Evolutionary conservation across 92 coral and sea anemone genomes (phyloP).

Genomic region (Porites divaricata): DNA sequence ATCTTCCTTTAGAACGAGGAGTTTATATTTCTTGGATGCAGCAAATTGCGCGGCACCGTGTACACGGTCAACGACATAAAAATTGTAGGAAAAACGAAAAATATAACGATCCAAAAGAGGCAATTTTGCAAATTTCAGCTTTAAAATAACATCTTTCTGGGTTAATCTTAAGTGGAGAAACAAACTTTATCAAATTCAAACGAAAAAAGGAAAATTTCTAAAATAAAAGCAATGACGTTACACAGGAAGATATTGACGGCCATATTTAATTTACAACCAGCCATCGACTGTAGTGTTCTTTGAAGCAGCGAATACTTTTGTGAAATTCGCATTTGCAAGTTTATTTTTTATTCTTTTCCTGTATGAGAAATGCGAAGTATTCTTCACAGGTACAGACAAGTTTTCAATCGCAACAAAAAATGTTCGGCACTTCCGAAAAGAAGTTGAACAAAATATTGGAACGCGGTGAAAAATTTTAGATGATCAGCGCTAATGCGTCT

Average conservation of each 20-base stretch:
- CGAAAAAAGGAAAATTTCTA: not conserved
- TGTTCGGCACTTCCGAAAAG: slow-evolving; percentile 34
- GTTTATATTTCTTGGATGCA: no score
- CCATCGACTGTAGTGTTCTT: not conserved
- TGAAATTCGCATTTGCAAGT: not conserved
- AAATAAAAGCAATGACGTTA: not conserved
- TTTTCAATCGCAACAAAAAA: not conserved
- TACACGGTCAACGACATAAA: not conserved
- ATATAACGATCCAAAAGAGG: no score
- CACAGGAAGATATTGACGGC: not conserved
- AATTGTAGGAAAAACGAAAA: not conserved
- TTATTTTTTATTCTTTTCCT: not conserved
- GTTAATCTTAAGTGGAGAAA: not conserved
- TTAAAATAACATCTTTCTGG: no score
- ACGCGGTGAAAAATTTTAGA: not conserved
- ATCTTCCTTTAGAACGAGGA: no score
- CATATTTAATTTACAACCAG: slow-evolving; percentile 20
- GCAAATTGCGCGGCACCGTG: no score
- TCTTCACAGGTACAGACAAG: not conserved
- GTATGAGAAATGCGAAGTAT: not conserved
- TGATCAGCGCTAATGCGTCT: not conserved
- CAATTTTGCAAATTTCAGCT: not conserved
- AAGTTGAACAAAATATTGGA: not conserved
- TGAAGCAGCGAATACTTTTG: not conserved
- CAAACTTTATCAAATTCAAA: not conserved